phyloP scores from a whole-genome alignment of 1,140 invertebrate species.

The Euwallacea fornicatus region DNA sequence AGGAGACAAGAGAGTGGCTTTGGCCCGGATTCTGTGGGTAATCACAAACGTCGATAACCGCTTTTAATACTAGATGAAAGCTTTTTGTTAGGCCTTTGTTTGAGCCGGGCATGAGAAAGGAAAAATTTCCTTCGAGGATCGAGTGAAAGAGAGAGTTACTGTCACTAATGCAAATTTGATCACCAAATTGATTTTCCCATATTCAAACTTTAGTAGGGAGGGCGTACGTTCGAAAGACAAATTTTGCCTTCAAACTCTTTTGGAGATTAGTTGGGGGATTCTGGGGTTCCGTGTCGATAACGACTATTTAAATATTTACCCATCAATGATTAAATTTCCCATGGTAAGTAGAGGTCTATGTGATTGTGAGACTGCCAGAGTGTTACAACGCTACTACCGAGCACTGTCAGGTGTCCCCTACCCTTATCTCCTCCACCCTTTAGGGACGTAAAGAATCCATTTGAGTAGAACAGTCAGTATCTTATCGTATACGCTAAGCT shows the following conservation, averaged over 20 bases:
- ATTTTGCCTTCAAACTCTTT: conserved; percentile 15
- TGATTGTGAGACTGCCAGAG: conserved; percentile 44
- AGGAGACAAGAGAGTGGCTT: conserved; percentile 35
- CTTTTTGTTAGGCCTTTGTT: conserved; percentile 39
- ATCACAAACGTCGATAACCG: conserved; percentile 36
- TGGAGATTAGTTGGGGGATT: background rate
- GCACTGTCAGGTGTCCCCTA: conserved; percentile 45
- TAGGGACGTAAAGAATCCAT: too few relatives aligned
- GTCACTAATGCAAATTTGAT: conserved; percentile 38
- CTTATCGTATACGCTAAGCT: too few relatives aligned
- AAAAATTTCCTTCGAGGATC: conserved; percentile 21
- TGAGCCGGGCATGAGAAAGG: conserved; percentile 16
- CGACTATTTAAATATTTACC: too few relatives aligned
- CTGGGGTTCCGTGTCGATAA: too few relatives aligned
- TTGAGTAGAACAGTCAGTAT: too few relatives aligned
- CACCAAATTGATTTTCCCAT: conserved; percentile 36
- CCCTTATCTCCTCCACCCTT: too few relatives aligned
- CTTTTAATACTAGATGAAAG: conserved; percentile 39
- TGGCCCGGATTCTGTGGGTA: conserved; percentile 35
- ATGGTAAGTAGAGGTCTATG: conserved; percentile 39
- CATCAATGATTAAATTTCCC: too few relatives aligned
- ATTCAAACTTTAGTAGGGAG: conserved; percentile 25
- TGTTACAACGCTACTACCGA: conserved; percentile 50
- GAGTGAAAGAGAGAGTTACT: conserved; percentile 19
- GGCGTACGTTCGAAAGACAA: conserved; percentile 3